Base-by-base conservation (phyloP, 2,888 invertebrate genomes). In the Drosophila algonquin region DNA sequence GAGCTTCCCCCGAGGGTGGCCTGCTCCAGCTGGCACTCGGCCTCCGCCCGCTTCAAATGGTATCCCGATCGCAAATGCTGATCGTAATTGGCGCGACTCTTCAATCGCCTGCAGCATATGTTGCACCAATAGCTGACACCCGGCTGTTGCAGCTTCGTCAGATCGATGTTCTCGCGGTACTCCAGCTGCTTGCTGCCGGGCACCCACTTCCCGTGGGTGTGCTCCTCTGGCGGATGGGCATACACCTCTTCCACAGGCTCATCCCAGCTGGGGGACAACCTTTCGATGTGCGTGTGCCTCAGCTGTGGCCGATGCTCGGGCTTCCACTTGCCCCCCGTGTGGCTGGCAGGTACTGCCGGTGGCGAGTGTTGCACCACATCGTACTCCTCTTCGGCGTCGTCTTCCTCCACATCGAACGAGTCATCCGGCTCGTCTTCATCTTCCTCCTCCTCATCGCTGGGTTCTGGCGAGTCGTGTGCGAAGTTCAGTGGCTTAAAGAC, bases 141-240 rank as follows among this genome's bases (percentile, higher is more conserved):
- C 3, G 77, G 72, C 8, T 68, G 72, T 27, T 72, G 71, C 14
- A 80, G 50, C 55, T 87, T 88, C 50, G 89, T 87, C 12, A 90
- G 72, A 35, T 90, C 87, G 6, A 89, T 84, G 87, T 93, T 90
- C 91, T 94, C 89, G 90, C 93, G 70, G 92, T 90, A 91, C 50
- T 94, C 60, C 91, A 93, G 87, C 92, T 94, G 90, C 93, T 94
- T 77, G 90, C 93, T 91, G 30, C 95, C 95, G 0, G 96, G 96
- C 57, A 96, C 94, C 97, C 97, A 97, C 93, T 97, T 97, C 12
- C 92, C 91, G 90, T 95, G 95, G 0, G 96, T 96, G 80, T 96
- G 94, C 46, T 94, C 94, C 3, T 95, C 94, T 0, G 95, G 95
- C 2, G 95, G 96, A 76, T 94, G 93, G 1, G 55, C 14, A 27